Conservation (phyloP, 1,140 invertebrate genomes). For the Euura saliciscinereae region DNA sequence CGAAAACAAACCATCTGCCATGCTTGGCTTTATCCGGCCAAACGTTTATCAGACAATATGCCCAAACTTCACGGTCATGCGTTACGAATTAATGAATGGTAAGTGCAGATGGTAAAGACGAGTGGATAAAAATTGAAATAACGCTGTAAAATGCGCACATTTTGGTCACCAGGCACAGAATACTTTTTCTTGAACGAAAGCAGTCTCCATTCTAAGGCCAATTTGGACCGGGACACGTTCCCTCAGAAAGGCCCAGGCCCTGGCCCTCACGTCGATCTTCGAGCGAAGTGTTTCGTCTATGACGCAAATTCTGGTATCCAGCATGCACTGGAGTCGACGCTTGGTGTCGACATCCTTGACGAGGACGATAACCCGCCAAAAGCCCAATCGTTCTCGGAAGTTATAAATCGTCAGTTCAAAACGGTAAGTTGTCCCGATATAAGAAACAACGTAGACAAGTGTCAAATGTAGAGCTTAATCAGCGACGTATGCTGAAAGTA, state of each 20-base stretch:
- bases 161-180: conserved; percentile 40
- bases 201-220: conserved; percentile 40
- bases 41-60: conserved; percentile 42
- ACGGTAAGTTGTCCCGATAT: conserved; percentile 35
- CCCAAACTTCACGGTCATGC: conserved; percentile 37
- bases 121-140: neutral
- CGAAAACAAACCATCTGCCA: conserved; percentile 53
- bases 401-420: conserved; percentile 42
- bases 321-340: conserved; percentile 33
- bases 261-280: conserved; percentile 36
- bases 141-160: neutral
- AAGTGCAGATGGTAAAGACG: conserved; percentile 25
- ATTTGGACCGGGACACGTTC: conserved; percentile 43
- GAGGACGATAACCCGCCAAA: conserved; percentile 57
- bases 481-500: conserved; percentile 38
- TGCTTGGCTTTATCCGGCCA: conserved; percentile 50
- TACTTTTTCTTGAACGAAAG: conserved; percentile 42
- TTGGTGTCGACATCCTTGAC: conserved; percentile 49
- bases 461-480: conserved; percentile 33
- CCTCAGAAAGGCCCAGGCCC: conserved; percentile 39
- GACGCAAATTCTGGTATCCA: conserved; percentile 37
- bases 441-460: neutral
- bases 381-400: conserved; percentile 41
- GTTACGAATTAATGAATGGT: conserved; percentile 53
- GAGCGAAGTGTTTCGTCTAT: conserved; percentile 47